A percentile compares a stretch with the other conserved stretches of the same genome.
These are phyloP conservation scores for Tragelaphus buxtoni DNA, from an alignment of 2,113 vertebrate species.

Conservation along the genomic window DNA sequence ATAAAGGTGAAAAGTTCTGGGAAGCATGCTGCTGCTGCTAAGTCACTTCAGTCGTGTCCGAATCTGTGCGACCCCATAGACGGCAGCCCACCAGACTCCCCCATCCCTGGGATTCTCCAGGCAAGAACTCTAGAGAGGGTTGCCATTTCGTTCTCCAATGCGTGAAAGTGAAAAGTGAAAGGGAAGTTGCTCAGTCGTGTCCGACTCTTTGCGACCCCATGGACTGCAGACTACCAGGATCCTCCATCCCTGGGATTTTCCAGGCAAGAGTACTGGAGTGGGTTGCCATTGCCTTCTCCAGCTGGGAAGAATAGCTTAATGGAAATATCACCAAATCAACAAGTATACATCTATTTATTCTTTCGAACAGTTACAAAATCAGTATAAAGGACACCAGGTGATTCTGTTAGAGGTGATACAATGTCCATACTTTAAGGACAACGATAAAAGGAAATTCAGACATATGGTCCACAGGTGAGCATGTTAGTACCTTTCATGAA, in stretches of 20 bases:
- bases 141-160: not conserved
- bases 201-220: not conserved
- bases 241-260: not conserved
- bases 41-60: no score
- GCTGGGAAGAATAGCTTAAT: not conserved
- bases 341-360: not conserved
- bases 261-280: not conserved
- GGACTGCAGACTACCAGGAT: not conserved
- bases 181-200: not conserved
- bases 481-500: not conserved
- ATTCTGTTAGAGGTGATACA: not conserved
- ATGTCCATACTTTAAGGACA: not conserved
- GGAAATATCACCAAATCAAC: not conserved
- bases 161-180: not conserved
- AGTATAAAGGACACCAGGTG: not conserved
- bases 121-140: not conserved
- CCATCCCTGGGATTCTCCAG: not conserved
- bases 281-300: not conserved
- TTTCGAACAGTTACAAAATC: not conserved
- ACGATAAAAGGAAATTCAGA: not conserved
- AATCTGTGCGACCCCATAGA: no score
- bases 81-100: no score
- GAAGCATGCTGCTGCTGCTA: not conserved
- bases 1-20: not conserved
- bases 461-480: not conserved